Evolutionary conservation across 1,140 invertebrate species (phyloP).

Genomic region (Aplysia californica): DNA sequence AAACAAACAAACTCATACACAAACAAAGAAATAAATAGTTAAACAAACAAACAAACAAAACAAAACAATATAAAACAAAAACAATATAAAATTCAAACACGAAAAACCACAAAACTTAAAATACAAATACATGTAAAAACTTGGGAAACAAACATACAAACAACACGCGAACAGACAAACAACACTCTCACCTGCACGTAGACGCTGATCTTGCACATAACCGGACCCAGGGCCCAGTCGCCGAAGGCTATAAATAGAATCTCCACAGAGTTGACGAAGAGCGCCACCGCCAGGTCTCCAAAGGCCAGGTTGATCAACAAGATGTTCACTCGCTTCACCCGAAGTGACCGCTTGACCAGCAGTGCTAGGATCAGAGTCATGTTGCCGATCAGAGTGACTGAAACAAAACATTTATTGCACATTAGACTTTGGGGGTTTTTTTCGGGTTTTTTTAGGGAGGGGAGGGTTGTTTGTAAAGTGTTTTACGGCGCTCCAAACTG

Average conservation of each 20-base stretch:
- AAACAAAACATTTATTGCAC: neutral
- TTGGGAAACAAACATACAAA: too few relatives aligned
- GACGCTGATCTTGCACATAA: constrained; percentile 67
- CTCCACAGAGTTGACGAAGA: constrained; percentile 69
- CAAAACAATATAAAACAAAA: neutral
- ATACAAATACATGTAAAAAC: neutral
- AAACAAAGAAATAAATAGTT: neutral
- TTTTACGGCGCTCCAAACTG: too few relatives aligned
- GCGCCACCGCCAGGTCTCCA: constrained; percentile 68
- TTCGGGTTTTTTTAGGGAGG: too few relatives aligned
- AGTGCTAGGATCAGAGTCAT: constrained; percentile 52
- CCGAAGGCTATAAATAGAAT: constrained; percentile 68
- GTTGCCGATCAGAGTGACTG: constrained; percentile 57
- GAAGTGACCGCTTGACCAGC: constrained; percentile 49
- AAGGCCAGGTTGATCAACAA: constrained; percentile 68
- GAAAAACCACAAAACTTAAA: neutral
- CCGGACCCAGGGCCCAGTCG: constrained; percentile 67
- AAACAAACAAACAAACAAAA: neutral
- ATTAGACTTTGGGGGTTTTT: neutral
- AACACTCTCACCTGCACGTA: constrained; percentile 54
- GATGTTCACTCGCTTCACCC: constrained; percentile 59
- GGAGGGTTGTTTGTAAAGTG: too few relatives aligned
- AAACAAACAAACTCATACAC: neutral
- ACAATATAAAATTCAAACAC: neutral
- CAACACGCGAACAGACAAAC: neutral